Base-by-base conservation (phyloP, 2,888 invertebrate genomes). In the Agonopterix heracliana region DNA sequence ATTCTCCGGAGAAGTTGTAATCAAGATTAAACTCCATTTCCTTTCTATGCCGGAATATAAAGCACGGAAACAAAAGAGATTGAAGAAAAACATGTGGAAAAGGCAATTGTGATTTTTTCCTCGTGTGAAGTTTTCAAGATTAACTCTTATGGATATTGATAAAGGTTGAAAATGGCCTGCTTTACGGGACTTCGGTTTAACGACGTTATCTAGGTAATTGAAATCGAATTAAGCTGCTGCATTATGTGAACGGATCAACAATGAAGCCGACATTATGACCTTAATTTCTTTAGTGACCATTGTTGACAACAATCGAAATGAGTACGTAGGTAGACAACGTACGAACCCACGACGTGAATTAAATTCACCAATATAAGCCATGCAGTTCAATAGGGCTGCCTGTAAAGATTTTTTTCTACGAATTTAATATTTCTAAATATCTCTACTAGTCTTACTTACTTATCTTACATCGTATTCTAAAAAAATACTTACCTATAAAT, bases 231-330 rank as follows among this genome's bases (percentile, higher is more conserved):
- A 10, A 40, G 40, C 9, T 10, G 17, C 13, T 38, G 26, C 11
- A 12, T 36, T 38, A 38, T n/a, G 38, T 4, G 38, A 36, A 41
- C 41, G 12, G 38, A 41, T 50, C 34, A 35, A 38, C 44, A 48
- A 44, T 35, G 47, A 42, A 42, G 14, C 35, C 10, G 42, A 11
- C 34, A 48, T 41, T 48, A 44, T 44, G 42, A 12, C 45, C 49
- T 49, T 41, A 41, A 48, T 48, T 49, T 49, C 49, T 49, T 49
- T 49, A 3, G 49, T 34, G 45, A 11, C 36, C 14, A 48, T 44
- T 45, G 48, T 44, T 5, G 43, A 10, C 38, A 14, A 41, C 10
- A 13, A 26, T 38, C 38, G 38, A 38, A 26, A 26, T 26, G 26
- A 26, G 26, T 5, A 26, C 26, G 26, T 26, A 26, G 26, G 10